phyloP scores from a whole-genome alignment of 2,888 invertebrate species.

The Plebejus argus region DNA sequence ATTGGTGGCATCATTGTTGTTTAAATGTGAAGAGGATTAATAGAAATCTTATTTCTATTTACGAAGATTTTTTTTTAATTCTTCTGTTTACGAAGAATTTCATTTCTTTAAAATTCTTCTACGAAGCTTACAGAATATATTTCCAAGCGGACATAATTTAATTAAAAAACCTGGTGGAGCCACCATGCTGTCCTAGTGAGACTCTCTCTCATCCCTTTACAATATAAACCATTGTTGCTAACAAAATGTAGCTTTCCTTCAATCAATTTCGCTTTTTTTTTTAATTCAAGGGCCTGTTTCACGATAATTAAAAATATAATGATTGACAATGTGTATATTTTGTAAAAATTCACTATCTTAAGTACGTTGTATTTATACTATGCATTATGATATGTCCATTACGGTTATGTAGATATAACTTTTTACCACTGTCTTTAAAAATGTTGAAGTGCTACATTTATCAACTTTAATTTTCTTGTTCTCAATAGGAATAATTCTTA shows the following conservation, averaged over 20 bases:
- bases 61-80: too few relatives aligned
- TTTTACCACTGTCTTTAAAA: slow-evolving; percentile 1
- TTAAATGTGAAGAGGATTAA: neutral
- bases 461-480: slow-evolving; percentile 7
- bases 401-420: slow-evolving; percentile 25
- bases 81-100: too few relatives aligned
- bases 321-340: slow-evolving; percentile 62
- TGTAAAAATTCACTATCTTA: slow-evolving; percentile 63
- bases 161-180: neutral
- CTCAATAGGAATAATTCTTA: neutral
- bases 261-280: neutral
- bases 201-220: neutral
- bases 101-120: too few relatives aligned
- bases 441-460: neutral
- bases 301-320: slow-evolving; percentile 39
- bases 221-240: neutral
- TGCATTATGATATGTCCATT: slow-evolving; percentile 36
- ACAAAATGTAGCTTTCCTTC: neutral
- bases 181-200: neutral
- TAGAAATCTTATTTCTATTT: neutral
- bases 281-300: neutral
- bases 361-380: slow-evolving; percentile 62
- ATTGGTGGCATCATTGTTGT: neutral
- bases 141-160: too few relatives aligned
- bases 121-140: too few relatives aligned